Conservation (phyloP, 2,113 vertebrate species). For the Actinemys pallida region DNA sequence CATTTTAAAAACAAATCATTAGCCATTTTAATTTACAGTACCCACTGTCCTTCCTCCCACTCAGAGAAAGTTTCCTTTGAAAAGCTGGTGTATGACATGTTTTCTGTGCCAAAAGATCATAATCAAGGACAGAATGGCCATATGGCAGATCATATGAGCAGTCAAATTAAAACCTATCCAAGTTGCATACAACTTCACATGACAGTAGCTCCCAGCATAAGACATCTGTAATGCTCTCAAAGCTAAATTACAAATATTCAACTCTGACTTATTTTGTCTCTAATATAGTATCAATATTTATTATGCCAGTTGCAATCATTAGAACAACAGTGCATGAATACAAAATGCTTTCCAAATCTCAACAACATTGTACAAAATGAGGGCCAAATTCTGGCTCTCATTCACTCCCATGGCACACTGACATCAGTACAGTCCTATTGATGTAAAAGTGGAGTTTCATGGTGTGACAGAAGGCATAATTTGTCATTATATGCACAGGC, state of each 20-base stretch:
- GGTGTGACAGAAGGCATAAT: background rate
- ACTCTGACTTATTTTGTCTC: conserved; percentile 20
- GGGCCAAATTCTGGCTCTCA: background rate
- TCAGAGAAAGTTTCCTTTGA: background rate
- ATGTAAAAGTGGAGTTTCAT: too few relatives aligned
- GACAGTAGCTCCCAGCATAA: conserved; percentile 39
- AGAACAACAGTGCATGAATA: conserved; percentile 21
- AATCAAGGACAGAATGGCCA: conserved; percentile 38
- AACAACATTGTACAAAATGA: background rate
- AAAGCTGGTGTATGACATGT: background rate
- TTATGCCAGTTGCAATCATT: conserved; percentile 34
- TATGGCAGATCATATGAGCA: conserved; percentile 4
- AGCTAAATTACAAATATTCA: conserved; percentile 50
- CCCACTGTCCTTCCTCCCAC: rapidly evolving
- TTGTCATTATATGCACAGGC: background rate
- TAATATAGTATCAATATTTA: conserved; percentile 58
- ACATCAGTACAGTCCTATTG: too few relatives aligned
- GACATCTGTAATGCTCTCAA: conserved; percentile 16
- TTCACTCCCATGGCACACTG: background rate
- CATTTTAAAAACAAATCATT: background rate
- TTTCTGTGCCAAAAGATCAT: background rate
- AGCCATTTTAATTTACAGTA: background rate
- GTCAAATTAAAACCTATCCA: conserved; percentile 29
- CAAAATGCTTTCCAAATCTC: conserved; percentile 21
- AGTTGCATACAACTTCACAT: conserved; percentile 32